Base-by-base conservation (phyloP, 2,888 invertebrate species). In the Lepidochitona cinerea region DNA sequence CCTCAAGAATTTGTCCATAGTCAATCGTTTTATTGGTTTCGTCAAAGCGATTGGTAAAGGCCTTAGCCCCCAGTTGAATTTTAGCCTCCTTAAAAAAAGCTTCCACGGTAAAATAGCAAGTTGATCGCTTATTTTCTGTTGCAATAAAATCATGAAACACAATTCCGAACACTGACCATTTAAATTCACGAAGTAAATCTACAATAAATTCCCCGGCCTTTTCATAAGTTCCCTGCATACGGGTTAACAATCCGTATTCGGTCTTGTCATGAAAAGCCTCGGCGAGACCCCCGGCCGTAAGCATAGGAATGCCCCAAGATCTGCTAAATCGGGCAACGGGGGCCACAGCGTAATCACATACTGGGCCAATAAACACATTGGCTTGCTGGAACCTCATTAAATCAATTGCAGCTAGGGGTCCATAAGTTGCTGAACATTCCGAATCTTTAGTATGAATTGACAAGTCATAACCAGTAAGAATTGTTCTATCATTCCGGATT, bases 281-380 rank as follows among this genome's bases (percentile, higher is more conserved):
- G 1, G 80, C 83, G 14, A 81, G 37, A 5, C 80, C 85, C 2
- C 81, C 84, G 9, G 79, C 77, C 18, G 96, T 96, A 83, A 96
- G 96, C 82, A 96, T 95, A 0, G 96, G 96, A 0, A 95, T 94
- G 5, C 32, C 29, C 89, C 96, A 96, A 96, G 96, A 96, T 88
- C 95, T 96, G 0, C 96, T 96, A 70, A 96, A 92, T 73, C 96
- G 92, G 6, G 96, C 96, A 1, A 96, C 96, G 0, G 96, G 96
- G 87, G 96, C 96, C 84, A 96, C 89, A 0, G 96, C 96, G 37
- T 96, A 85, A 67, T 79, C 79, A 41, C 82, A 83, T 26, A 71
- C 77, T 14, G 84, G 84, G 2, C 85, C 84, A 9, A 84, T 54
- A 67, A 85, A 84, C 5, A 84, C 78, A 68, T 81, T 70, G 0